Evolutionary conservation across 2,797 vertebrate species (phyloP).

Genomic region (Pseudochirops cupreus): DNA sequence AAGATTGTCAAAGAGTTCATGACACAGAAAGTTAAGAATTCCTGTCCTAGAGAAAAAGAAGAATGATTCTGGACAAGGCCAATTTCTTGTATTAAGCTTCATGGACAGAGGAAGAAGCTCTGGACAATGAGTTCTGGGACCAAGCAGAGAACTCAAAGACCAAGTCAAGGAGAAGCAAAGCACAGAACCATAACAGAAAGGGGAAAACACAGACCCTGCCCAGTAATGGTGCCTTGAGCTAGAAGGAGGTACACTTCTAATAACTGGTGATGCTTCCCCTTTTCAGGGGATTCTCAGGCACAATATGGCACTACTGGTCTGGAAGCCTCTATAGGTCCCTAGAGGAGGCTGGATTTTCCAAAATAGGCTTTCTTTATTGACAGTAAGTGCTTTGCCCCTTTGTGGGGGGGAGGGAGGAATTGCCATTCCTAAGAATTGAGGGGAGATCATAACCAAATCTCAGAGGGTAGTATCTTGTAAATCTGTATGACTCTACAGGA

Average conservation of each 20-base stretch:
- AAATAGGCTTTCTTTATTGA: background rate
- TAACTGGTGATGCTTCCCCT: background rate
- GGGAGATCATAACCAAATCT: background rate
- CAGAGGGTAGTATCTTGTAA: background rate
- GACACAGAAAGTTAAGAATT: too few relatives aligned
- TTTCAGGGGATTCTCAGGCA: background rate
- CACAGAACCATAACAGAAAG: too few relatives aligned
- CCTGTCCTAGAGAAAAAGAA: background rate
- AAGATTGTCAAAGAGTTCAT: too few relatives aligned
- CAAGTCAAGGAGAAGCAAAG: too few relatives aligned
- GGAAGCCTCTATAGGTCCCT: background rate
- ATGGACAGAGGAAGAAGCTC: too few relatives aligned
- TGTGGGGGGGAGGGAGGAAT: too few relatives aligned
- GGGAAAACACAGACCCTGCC: too few relatives aligned
- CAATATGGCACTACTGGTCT: background rate
- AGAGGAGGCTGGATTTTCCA: background rate
- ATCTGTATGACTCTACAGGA: background rate
- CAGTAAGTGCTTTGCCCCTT: background rate
- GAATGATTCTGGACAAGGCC: background rate
- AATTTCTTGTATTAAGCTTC: background rate
- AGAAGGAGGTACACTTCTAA: background rate
- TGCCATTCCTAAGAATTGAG: background rate
- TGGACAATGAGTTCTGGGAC: too few relatives aligned
- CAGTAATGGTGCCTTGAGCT: background rate
- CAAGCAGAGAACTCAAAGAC: too few relatives aligned